Percentiles rank a stretch among this genome's conserved stretches.
Conservation (phyloP, 2,797 vertebrate species). For the Threskiornis aethiopicus region DNA sequence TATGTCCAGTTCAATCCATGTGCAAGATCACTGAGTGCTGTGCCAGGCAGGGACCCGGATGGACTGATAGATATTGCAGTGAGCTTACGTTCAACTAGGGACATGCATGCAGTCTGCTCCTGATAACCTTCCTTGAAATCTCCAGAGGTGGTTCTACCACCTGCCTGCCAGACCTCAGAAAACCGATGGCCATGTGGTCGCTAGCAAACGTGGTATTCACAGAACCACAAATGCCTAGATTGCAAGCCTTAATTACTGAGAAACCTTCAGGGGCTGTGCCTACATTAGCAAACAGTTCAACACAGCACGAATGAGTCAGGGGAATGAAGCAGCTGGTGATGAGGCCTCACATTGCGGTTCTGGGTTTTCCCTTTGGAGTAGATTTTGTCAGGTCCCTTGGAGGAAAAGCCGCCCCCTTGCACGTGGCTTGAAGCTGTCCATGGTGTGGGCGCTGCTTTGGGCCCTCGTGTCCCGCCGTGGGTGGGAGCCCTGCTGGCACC, state of each 20-base stretch:
- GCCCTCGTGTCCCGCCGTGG: accelerated
- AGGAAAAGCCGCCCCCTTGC: accelerated
- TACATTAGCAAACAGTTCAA: not conserved
- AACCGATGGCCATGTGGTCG: not conserved
- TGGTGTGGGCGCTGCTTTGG: not conserved
- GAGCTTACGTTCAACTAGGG: accelerated
- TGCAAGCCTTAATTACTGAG: not conserved
- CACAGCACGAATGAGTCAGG: not conserved
- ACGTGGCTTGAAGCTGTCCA: accelerated
- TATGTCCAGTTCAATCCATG: not conserved
- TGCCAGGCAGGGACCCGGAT: not conserved
- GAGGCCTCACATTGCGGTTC: not conserved
- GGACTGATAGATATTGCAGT: not conserved
- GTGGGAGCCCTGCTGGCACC: accelerated
- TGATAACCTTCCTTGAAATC: not conserved
- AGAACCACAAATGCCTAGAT: accelerated
- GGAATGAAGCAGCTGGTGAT: not conserved
- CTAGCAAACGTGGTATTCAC: not conserved
- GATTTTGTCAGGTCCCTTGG: not conserved
- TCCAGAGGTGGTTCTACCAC: not conserved
- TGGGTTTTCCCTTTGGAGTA: not conserved
- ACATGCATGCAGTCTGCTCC: not conserved
- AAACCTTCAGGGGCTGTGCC: not conserved
- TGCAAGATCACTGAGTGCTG: not conserved
- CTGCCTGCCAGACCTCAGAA: not conserved